Evolutionary conservation across 2,888 invertebrate species (phyloP), one percentile per base, ranked within the genome.

Genomic region (Macaria notata): DNA sequence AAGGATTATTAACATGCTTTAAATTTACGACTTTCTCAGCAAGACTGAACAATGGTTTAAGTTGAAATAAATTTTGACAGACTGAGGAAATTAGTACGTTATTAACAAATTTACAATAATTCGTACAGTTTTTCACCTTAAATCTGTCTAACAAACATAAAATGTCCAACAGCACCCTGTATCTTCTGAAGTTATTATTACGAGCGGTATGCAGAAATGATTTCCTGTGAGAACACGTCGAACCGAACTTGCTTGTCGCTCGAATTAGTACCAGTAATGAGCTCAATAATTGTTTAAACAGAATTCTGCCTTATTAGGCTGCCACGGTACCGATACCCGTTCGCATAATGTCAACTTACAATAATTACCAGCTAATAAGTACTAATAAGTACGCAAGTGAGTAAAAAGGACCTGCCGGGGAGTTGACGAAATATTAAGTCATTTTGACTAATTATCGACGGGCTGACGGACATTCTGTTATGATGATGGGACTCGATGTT

Each of bases 221-320:
- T 81, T 82, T 81, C 72, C 75, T 71, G 66, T 69, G 69, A 65
- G 71, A 63, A 62, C 6, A 41, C 9, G n/a, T n/a, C 9, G 8
- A 9, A n/a, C 41, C 41, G 81, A 83, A 86, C 87, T 82, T 87
- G 81, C 84, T 83, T 85, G 86, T 88, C 76, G 70, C 76, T 78
- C 76, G 72, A 84, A 83, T 85, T 81, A 79, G 78, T 73, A 70
- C 72, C 72, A 72, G 69, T 84, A 85, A 84, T 85, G 78, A 81
- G 76, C 71, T 79, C 84, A 84, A 52, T 55, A 59, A 87, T 86
- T 81, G 81, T 81, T 77, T 81, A 77, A 79, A 80, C 70, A 79
- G 79, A 81, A 82, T 78, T 79, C 77, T 74, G 68, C 73, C 76
- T 74, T 73, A 78, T 75, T 79, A 75, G 71, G 70, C 53, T 52